A percentile compares a stretch with the other conserved stretches of the same genome.
Evolutionary conservation across 1,140 invertebrate genomes (phyloP).

Genomic region (Drosophila ercepeae): DNA sequence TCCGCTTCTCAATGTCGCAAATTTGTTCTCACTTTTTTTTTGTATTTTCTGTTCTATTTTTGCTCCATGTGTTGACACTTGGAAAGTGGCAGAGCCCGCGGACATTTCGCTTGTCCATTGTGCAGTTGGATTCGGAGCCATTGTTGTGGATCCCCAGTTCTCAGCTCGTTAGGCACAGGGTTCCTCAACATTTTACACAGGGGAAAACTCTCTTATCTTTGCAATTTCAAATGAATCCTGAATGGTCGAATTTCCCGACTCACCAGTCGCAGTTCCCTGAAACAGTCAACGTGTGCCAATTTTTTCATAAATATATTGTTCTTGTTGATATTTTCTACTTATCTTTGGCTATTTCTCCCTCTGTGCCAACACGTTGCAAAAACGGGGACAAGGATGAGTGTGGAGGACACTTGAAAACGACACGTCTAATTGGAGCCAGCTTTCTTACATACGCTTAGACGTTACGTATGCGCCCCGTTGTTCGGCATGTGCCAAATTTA

Average conservation of each 20-base stretch:
- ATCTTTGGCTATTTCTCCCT: not conserved
- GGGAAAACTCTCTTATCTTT: not conserved
- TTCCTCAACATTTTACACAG: constrained; percentile 6
- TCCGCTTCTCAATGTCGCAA: constrained; percentile 38
- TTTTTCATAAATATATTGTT: no score
- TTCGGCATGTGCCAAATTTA: constrained; percentile 58
- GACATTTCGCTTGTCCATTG: constrained; percentile 40
- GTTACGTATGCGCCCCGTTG: constrained; percentile 68
- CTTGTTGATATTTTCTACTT: not conserved
- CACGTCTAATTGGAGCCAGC: constrained; percentile 72
- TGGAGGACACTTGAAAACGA: constrained; percentile 65
- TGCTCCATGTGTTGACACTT: constrained; percentile 37
- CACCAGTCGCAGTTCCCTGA: no score
- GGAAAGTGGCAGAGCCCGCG: constrained; percentile 42
- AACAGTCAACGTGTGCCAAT: no score
- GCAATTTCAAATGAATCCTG: no score
- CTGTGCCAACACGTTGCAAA: constrained; percentile 10
- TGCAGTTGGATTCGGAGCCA: constrained; percentile 28
- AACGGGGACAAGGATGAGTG: constrained; percentile 55
- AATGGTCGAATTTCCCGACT: no score
- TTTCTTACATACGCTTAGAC: constrained; percentile 52
- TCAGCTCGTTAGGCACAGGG: constrained; percentile 62
- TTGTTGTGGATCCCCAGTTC: constrained; percentile 26
- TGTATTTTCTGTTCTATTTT: constrained; percentile 32
- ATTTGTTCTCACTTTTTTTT: constrained; percentile 2